Evolutionary conservation across 2,797 vertebrate genomes (phyloP), one percentile per base, ranked within the genome.

Genomic region (Diplodus sargus): DNA sequence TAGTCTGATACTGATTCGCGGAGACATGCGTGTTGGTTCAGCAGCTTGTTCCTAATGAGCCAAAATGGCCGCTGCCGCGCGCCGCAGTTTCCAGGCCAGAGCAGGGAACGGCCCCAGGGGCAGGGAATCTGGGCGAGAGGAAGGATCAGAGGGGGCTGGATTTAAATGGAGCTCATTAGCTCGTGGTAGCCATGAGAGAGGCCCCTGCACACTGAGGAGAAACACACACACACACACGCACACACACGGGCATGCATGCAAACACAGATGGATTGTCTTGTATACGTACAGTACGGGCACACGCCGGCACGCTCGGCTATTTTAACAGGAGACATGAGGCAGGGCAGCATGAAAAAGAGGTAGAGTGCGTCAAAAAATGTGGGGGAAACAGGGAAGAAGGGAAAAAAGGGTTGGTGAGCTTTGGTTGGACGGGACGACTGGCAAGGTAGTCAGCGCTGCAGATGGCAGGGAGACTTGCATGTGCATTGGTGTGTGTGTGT

Each of bases 81-180:
- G 52, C 83, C 68, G 65, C 84, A 85, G 86, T 93, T 93, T 94
- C 86, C 90, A 94, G 91, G 90, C 87, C 92, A 91, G 90, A 79
- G 78, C 89, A 86, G 84, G 62, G 79, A 87, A 79, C 1, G 69
- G 90, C 91, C 92, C 93, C 76, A 83, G 87, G 89, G 91, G 90
- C 91, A 83, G 83, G 87, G 89, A 92, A 94, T 92, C 89, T 92
- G 92, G 92, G 92, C 83, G 90, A 93, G 85, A 84, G 85, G 74
- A 91, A 79, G 90, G 89, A 93, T 93, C 90, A 88, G 86, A 91
- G 82, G 86, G 88, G 88, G 88, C 90, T 91, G 90, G 85, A 87
- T 93, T 93, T 92, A 92, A 93, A 93, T 92, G 92, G 91, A 93
- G 91, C 92, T 93, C 92, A 93, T 94, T 94, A 94, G 89, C 92